Conservation (phyloP, 37 sponge, comb jelly and placozoan species). For the Haliclona indistincta region DNA sequence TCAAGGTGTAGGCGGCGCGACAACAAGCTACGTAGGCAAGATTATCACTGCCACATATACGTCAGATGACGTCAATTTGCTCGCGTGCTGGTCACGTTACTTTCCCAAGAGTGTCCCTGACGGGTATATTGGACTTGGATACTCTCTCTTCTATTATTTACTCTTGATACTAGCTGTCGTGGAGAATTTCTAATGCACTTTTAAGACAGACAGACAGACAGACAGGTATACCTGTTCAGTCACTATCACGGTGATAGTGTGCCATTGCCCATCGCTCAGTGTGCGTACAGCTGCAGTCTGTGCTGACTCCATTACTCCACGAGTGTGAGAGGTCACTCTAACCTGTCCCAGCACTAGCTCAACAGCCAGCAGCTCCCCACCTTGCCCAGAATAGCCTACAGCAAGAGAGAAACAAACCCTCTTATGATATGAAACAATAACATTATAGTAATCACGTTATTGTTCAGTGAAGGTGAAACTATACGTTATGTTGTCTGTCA, state of each 20-base stretch:
- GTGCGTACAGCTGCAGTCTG: slow-evolving; percentile 4
- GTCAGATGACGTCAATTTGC: no score
- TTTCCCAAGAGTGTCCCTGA: no score
- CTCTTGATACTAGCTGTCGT: no score
- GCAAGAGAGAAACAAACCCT: neutral
- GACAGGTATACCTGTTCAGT: slow-evolving; percentile 14
- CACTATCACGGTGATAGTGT: slow-evolving; percentile 34
- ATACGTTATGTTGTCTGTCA: neutral
- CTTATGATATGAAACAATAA: neutral
- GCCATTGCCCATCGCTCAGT: slow-evolving; percentile 71
- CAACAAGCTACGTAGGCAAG: no score
- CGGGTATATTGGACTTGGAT: no score
- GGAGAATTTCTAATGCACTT: no score
- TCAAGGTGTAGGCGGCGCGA: no score
- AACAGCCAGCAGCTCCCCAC: slow-evolving; percentile 34
- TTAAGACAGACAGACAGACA: no score
- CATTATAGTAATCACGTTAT: neutral
- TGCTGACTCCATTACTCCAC: slow-evolving; percentile 18
- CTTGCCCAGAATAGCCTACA: neutral
- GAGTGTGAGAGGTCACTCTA: slow-evolving; percentile 18
- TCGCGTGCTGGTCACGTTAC: no score
- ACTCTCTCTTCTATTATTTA: no score
- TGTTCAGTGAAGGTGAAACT: neutral
- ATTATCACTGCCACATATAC: no score
- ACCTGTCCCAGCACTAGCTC: slow-evolving; percentile 51